Conservation (phyloP, 2,797 vertebrate species). For the Mormyrops boulengeri region DNA sequence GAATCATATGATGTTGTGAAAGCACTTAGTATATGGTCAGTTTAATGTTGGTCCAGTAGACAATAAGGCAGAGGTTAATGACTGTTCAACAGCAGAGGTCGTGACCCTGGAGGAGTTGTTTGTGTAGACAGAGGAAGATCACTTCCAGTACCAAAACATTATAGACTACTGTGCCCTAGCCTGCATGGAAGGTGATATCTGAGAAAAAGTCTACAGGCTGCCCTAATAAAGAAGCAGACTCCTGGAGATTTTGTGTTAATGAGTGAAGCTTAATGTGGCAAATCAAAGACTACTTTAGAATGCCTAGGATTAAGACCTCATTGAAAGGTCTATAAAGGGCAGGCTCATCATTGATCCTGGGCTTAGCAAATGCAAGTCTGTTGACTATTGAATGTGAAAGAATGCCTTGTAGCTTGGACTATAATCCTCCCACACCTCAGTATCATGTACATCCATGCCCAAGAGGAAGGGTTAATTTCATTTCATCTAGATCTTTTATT, state of each 20-base stretch:
- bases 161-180: background rate
- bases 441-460: background rate
- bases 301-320: background rate
- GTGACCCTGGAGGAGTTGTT: background rate
- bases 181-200: background rate
- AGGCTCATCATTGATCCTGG: background rate
- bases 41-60: background rate
- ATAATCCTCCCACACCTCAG: background rate
- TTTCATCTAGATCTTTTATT: background rate
- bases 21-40: background rate
- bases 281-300: background rate
- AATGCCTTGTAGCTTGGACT: background rate
- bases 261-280: background rate
- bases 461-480: background rate
- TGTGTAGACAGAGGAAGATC: background rate
- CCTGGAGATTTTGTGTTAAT: background rate
- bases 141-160: background rate
- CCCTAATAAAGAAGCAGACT: background rate
- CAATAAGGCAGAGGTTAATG: background rate
- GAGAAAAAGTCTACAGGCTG: background rate
- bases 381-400: background rate
- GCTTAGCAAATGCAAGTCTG: background rate
- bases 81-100: background rate
- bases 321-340: background rate
- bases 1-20: background rate